phyloP scores from a whole-genome alignment of 2,113 vertebrate species.

The Crotalus horridus region DNA sequence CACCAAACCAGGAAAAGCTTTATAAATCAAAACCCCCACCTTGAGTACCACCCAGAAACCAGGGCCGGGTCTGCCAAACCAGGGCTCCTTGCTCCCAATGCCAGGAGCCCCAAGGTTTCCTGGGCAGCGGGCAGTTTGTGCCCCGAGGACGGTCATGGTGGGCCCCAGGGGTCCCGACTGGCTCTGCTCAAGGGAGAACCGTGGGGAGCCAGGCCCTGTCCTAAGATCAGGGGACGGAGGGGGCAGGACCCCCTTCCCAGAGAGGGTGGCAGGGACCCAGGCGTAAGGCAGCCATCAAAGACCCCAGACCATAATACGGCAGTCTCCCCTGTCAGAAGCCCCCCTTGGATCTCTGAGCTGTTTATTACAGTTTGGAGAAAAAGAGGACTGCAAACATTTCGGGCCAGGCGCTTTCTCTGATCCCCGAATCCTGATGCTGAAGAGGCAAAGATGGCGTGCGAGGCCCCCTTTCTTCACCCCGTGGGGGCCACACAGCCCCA shows the following conservation, averaged over 20 bases:
- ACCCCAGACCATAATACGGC: neutral
- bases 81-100: neutral
- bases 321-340: too few species aligned
- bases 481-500: too few species aligned
- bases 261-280: neutral
- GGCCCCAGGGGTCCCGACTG: neutral
- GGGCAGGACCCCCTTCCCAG: too few species aligned
- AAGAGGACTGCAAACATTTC: fast-evolving
- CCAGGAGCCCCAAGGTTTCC: neutral
- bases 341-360: too few species aligned
- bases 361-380: too few species aligned
- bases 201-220: too few species aligned
- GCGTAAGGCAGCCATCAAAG: neutral
- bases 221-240: too few species aligned
- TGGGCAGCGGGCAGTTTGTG: too few species aligned
- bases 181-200: neutral
- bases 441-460: too few species aligned
- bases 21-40: neutral
- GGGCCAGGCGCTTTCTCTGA: too few species aligned
- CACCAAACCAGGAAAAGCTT: neutral
- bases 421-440: too few species aligned
- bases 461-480: too few species aligned
- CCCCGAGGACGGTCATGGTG: neutral
- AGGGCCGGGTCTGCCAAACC: neutral
- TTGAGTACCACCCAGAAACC: neutral